Evolutionary conservation across 2,888 invertebrate genomes (phyloP).

Genomic region (Chrysina gloriosa): DNA sequence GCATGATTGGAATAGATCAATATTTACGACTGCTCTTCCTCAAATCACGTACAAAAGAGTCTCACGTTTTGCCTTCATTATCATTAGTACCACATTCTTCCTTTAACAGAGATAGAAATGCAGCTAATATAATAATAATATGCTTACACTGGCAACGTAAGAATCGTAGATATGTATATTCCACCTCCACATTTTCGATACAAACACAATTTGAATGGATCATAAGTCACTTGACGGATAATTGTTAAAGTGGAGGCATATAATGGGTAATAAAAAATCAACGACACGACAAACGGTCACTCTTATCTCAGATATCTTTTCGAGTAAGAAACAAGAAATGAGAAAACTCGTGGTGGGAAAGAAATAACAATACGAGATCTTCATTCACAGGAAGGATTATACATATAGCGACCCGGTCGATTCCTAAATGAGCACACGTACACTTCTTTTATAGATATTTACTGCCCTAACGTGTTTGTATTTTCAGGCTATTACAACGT

Average conservation of each 20-base stretch:
- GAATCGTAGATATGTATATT: not conserved
- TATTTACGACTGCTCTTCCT: slow-evolving; percentile 8
- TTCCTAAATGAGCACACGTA: slow-evolving; percentile 19
- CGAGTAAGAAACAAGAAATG: slow-evolving; percentile 7
- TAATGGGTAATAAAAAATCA: slow-evolving; percentile 31
- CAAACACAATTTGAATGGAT: slow-evolving; percentile 28
- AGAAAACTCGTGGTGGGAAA: slow-evolving; percentile 1
- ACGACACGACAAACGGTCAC: slow-evolving; percentile 24
- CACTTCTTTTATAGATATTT: slow-evolving; percentile 19
- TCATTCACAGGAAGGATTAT: slow-evolving; percentile 8
- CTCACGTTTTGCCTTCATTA: slow-evolving; percentile 12
- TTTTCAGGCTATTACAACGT: slow-evolving; percentile 8
- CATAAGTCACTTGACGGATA: slow-evolving; percentile 36
- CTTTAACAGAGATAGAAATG: slow-evolving; percentile 24
- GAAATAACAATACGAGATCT: slow-evolving; percentile 17
- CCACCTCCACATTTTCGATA: slow-evolving; percentile 31
- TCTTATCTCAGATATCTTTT: slow-evolving; percentile 27
- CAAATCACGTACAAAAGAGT: not conserved
- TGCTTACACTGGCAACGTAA: slow-evolving; percentile 13
- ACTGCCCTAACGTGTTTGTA: slow-evolving; percentile 17
- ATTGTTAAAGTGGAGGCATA: slow-evolving; percentile 26
- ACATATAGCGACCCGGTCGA: not conserved
- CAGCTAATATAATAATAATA: slow-evolving; percentile 10
- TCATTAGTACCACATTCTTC: slow-evolving; percentile 30
- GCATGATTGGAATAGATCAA: slow-evolving; percentile 19